phyloP scores from a whole-genome alignment of 2,888 invertebrate species.

The Electrophaes corylata region DNA sequence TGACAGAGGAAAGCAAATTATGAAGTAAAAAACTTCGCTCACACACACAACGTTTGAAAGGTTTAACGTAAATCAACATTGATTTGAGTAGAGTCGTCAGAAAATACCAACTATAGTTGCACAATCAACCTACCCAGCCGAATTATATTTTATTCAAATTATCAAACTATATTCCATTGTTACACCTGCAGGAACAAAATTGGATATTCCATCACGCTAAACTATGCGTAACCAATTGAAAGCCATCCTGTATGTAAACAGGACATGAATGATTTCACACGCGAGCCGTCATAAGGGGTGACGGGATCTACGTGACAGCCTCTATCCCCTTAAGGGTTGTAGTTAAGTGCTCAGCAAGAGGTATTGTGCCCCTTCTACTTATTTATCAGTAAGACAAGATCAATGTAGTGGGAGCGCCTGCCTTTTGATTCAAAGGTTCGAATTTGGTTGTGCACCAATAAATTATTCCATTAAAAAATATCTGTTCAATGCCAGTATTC shows the following conservation, averaged over 20 bases:
- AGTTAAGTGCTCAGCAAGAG: conserved; percentile 1
- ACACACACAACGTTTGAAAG: too few relatives aligned
- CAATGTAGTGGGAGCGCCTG: too few relatives aligned
- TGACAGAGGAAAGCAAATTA: too few relatives aligned
- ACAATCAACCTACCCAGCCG: background rate
- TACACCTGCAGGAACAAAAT: conserved; percentile 33
- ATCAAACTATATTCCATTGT: conserved; percentile 26
- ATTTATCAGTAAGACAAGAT: background rate
- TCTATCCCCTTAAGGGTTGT: conserved; percentile 1
- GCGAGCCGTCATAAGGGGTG: conserved; percentile 42
- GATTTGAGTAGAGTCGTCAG: too few relatives aligned
- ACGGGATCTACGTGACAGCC: conserved; percentile 9
- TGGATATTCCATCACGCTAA: conserved; percentile 39
- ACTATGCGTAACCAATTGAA: conserved; percentile 53
- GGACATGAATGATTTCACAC: conserved; percentile 58
- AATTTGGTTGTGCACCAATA: too few relatives aligned
- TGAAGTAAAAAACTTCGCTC: too few relatives aligned
- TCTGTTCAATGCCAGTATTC: too few relatives aligned
- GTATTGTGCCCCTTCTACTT: background rate
- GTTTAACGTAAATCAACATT: too few relatives aligned
- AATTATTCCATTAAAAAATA: too few relatives aligned
- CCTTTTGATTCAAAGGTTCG: too few relatives aligned
- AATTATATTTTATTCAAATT: conserved; percentile 17
- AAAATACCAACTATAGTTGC: too few relatives aligned
- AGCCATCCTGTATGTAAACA: conserved; percentile 55